These are phyloP conservation scores for Neoarius graeffei DNA, from an alignment of 2,113 vertebrate species.

Conservation along the genomic window DNA sequence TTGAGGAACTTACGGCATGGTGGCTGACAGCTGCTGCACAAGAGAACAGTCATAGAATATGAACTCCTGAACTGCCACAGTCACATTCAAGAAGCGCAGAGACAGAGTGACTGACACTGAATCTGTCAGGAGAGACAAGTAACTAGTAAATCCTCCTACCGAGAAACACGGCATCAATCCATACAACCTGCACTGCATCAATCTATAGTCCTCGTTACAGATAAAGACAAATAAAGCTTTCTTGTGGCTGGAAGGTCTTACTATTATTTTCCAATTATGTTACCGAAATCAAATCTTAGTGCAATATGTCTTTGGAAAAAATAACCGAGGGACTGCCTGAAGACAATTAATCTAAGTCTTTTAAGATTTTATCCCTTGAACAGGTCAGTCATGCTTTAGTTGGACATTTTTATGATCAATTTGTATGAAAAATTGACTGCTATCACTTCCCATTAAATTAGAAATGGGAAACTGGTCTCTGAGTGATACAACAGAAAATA, in stretches of 20 bases:
- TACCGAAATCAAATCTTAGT: slow-evolving; percentile 4
- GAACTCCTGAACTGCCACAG: slow-evolving; percentile 80
- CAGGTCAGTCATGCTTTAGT: background rate
- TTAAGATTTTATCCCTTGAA: background rate
- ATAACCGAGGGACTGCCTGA: slow-evolving; percentile 13
- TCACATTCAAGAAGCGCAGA: slow-evolving; percentile 83
- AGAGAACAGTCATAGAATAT: slow-evolving; percentile 90
- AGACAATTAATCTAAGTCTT: background rate
- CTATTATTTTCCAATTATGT: background rate
- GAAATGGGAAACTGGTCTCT: background rate
- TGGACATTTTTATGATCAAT: background rate
- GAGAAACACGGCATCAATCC: background rate
- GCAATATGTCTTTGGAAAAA: background rate
- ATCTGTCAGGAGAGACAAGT: slow-evolving; percentile 71
- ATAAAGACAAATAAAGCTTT: slow-evolving; percentile 1
- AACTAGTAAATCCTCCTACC: background rate
- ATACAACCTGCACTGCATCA: background rate
- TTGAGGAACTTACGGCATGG: slow-evolving; percentile 81
- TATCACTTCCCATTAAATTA: background rate
- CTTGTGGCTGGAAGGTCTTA: background rate
- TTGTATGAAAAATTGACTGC: background rate
- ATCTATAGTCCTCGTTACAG: background rate
- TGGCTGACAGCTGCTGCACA: slow-evolving; percentile 80
- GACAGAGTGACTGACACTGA: slow-evolving; percentile 82
- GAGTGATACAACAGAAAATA: background rate